Evolutionary conservation across 2,888 invertebrate species (phyloP).

Genomic region (Helicoverpa assulta): DNA sequence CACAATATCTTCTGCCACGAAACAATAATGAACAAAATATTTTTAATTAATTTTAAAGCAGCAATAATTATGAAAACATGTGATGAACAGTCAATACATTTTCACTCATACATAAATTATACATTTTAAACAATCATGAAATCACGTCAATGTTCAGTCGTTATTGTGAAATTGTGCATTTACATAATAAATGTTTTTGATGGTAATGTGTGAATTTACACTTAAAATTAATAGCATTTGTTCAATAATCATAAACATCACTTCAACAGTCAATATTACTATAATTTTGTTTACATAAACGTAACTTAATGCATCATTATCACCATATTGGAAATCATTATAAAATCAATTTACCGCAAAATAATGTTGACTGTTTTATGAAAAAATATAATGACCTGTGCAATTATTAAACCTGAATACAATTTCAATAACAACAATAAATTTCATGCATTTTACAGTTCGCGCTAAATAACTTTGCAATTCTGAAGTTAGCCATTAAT

Average conservation of each 20-base stretch:
- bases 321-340: conserved; percentile 3
- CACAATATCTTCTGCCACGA: no score
- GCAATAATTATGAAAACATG: no score
- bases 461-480: no score
- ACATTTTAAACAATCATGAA: not conserved
- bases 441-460: no score
- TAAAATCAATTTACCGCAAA: not conserved
- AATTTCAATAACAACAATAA: not conserved
- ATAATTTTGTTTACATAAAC: conserved; percentile 18
- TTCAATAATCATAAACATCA: conserved; percentile 27
- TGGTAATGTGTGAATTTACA: not conserved
- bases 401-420: not conserved
- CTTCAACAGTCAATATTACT: conserved; percentile 14
- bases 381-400: not conserved
- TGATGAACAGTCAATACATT: not conserved
- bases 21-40: no score
- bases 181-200: conserved; percentile 6
- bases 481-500: no score
- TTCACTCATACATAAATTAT: not conserved
- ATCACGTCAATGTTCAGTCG: not conserved
- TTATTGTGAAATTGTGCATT: conserved; percentile 1
- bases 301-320: conserved; percentile 9
- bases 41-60: no score
- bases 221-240: conserved; percentile 6
- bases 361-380: not conserved